A percentile compares a stretch with the other conserved stretches of the same genome.
Evolutionary conservation across 2,888 invertebrate species (phyloP).

Genomic region (Melipona bicolor): DNA sequence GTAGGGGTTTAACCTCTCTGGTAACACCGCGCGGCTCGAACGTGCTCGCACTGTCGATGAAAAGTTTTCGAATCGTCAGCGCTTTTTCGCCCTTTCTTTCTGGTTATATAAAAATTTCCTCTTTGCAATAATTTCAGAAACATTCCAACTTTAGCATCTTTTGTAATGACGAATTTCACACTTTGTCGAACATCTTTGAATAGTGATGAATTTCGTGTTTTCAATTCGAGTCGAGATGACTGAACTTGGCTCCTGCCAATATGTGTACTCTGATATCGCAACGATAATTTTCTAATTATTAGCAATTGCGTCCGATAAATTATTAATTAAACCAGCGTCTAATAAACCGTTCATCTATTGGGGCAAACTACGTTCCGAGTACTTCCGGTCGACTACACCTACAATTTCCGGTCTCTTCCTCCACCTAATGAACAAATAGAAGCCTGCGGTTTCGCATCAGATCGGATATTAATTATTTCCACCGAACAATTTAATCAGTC

Average conservation of each 20-base stretch:
- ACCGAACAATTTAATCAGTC: slow-evolving; percentile 1
- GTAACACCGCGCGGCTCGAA: background rate
- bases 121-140: background rate
- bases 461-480: slow-evolving; percentile 13
- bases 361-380: too few species aligned
- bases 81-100: background rate
- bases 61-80: background rate
- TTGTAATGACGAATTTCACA: background rate
- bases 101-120: background rate
- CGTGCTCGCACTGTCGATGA: background rate
- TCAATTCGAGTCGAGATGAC: too few species aligned
- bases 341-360: too few species aligned
- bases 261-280: too few species aligned
- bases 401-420: slow-evolving; percentile 14
- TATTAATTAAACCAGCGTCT: too few species aligned
- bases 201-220: background rate
- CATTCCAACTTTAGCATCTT: background rate
- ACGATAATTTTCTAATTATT: too few species aligned
- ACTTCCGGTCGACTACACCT: background rate
- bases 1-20: background rate
- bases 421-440: background rate
- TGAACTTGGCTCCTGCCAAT: too few species aligned
- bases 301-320: too few species aligned
- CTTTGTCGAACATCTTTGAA: background rate
- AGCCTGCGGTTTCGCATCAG: background rate